Percentiles rank a stretch among this genome's conserved stretches.
phyloP scores from a whole-genome alignment of 2,888 invertebrate species.

The Listrodromus nycthemerus region DNA sequence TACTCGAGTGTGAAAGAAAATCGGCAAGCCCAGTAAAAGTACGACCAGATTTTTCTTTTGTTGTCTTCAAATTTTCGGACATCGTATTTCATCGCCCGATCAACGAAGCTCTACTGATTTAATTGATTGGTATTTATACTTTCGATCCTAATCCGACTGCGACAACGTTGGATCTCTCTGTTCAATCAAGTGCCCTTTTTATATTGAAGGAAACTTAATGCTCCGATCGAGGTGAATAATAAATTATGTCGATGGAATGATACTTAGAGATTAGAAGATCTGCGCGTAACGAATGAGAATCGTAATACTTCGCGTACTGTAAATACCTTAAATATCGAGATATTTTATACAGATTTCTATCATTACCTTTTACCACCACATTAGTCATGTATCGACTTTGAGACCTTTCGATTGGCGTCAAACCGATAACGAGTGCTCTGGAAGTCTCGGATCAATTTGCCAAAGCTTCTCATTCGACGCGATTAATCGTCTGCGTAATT shows the following conservation, averaged over 20 bases:
- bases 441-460: not conserved
- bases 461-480: not conserved
- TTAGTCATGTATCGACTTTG: conserved; percentile 68
- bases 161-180: conserved; percentile 35
- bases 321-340: conserved; percentile 79
- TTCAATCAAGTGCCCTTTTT: conserved; percentile 82
- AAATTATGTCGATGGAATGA: conserved; percentile 35
- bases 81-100: not conserved
- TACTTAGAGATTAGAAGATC: conserved; percentile 8
- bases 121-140: not conserved
- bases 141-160: conserved; percentile 13
- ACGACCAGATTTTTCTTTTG: not conserved
- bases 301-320: conserved; percentile 71
- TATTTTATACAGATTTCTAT: conserved; percentile 83
- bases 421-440: not conserved
- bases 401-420: not conserved
- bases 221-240: conserved; percentile 16
- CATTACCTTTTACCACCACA: conserved; percentile 72
- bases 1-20: conserved; percentile 57
- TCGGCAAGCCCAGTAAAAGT: not conserved
- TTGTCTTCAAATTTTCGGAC: not conserved
- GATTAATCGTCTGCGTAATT: not conserved
- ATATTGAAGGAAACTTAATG: conserved; percentile 69
- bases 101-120: not conserved
- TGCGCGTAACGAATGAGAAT: conserved; percentile 4